Evolutionary conservation across 2,888 invertebrate genomes (phyloP), one percentile per base, ranked within the genome.

Genomic region (Nephrocerus scutellatus): DNA sequence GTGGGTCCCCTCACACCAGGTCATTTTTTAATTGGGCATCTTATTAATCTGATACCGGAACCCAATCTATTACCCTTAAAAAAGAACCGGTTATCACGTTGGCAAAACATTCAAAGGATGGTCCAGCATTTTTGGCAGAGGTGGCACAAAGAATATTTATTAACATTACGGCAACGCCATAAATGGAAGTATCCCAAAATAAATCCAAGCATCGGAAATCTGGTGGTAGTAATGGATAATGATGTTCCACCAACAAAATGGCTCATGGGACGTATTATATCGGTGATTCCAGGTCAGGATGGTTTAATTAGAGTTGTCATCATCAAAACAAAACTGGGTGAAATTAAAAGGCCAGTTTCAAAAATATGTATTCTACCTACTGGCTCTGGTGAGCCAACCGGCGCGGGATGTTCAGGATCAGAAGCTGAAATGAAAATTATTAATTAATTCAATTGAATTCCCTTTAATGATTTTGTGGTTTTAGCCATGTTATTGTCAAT

Each of bases 1-100:
- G 39, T 54, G 3, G 51, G 56, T 6, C 25, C 32, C 3, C 23
- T 57, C 10, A 55, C 51, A 2, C 51, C 45, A 21, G 51, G 31
- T 1, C 19, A 32, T 28, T 36, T 41, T 13, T 25, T 32, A n/a
- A 28, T 12, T 6, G 19, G 30, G 8, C 26, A 39, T 20, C 23
- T 24, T 10, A 3, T 39, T 9, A 24, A 21, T 4, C 13, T 30
- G 16, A n/a, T 35, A 1, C 30, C 33, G 4, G 24, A 34, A 14
- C 19, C 30, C 14, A 29, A 19, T 21, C 5, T 21, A 21, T 21
- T 12, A 3, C 34, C 13, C n/a, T 9, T 30, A 29, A 7, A 15
- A 10, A 2, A 34, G 24, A 20, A 14, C 14, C 19, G 19, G n/a
- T 13, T 39, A 3, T 21, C 16, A n/a, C 22, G 41, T 4, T 36